Conservation (phyloP, 92 coral and sea anemone species). For the Porites rus region DNA sequence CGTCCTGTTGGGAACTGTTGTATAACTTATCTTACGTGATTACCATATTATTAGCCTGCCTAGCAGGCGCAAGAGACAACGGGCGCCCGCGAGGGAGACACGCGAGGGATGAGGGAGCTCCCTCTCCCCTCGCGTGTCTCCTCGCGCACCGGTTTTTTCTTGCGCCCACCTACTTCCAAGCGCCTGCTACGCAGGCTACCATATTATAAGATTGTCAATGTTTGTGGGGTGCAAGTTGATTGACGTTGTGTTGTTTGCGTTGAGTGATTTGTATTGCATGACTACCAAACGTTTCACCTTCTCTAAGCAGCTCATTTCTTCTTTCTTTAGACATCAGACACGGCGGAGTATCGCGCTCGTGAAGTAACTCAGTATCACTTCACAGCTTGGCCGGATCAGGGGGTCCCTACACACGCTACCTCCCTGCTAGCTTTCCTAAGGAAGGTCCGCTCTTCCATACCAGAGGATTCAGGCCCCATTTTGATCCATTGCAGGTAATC, state of each 20-base stretch:
- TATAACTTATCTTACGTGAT: too few species aligned
- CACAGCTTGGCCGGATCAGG: slow-evolving; percentile 95
- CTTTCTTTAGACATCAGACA: slow-evolving; percentile 44
- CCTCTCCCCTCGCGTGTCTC: too few species aligned
- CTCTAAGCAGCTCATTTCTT: neutral
- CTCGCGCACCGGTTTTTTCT: too few species aligned
- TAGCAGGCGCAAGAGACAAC: too few species aligned
- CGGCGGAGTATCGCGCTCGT: slow-evolving; percentile 75
- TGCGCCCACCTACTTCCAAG: too few species aligned
- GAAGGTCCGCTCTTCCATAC: slow-evolving; percentile 74
- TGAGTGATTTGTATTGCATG: neutral
- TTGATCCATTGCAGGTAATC: slow-evolving; percentile 87
- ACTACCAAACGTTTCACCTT: neutral
- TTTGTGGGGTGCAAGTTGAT: too few species aligned
- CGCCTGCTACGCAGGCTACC: too few species aligned
- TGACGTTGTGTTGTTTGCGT: neutral
- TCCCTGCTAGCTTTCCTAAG: slow-evolving; percentile 82
- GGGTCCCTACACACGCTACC: slow-evolving; percentile 91
- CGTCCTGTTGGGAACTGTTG: too few species aligned
- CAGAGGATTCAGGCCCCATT: slow-evolving; percentile 82
- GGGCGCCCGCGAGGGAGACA: too few species aligned
- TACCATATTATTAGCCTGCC: too few species aligned
- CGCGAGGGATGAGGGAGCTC: too few species aligned
- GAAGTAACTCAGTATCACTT: slow-evolving; percentile 85
- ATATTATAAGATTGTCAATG: too few species aligned